Evolutionary conservation across 2,113 vertebrate species (phyloP), one percentile per base, ranked within the genome.

Genomic region (Budorcas taxicolor): DNA sequence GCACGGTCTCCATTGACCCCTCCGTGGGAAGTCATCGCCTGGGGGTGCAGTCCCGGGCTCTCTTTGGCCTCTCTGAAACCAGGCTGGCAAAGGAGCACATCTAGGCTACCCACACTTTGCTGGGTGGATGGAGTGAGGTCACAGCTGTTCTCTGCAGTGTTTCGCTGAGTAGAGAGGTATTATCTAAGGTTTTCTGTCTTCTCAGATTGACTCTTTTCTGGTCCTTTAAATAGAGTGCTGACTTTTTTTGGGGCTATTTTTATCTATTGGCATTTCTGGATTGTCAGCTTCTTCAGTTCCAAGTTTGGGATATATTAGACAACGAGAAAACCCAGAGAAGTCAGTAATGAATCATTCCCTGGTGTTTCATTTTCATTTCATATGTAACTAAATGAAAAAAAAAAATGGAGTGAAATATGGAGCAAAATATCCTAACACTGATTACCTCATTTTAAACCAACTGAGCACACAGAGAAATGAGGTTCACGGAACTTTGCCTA

Each of bases 101-200:
- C 7, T 4, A 43, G 71, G 36, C 13, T 15, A 6, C 23, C 43
- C 11, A 12, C 3, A 57, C 12, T 40, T 45, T 87, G 29, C 52
- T 12, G 13, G 29, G 5, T 33, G 47, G 10, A 2, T 82, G 16
- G 4, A 3, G 6, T 0, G 19, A 9, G 15, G 36, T 7, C 7
- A 12, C 36, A 53, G 14, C 40, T 29, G 57, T 36, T 82, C 15
- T 31, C n/a, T 62, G 19, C 11, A 27, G 2, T 40, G 9, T 84
- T 78, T 88, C 9, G 43, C 27, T 57, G 87, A 58, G 29, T 21
- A 53, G 11, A 80, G 52, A 36, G 25, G 13, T 78, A 31, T 31
- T 25, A 6, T 16, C 23, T 88, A 36, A 53, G 53, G 16, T 55
- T 94, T 91, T 60, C 17, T 94, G 5, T 40, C n/a, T 43, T 53